phyloP scores from a whole-genome alignment of 1,140 invertebrate species.

The Monomorium pharaonis region DNA sequence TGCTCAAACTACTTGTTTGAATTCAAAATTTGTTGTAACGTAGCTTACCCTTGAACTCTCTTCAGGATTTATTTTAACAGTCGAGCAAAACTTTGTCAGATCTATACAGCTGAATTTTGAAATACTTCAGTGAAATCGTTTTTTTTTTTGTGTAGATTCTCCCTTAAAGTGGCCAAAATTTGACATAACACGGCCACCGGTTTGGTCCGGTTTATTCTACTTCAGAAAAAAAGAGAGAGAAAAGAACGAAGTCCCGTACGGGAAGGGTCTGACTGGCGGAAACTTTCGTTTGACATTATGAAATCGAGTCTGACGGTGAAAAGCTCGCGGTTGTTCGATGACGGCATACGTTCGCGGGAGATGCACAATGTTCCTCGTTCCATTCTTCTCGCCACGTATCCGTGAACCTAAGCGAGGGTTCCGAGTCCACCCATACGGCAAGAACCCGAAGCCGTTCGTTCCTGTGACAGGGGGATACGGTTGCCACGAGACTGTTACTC shows the following conservation, averaged over 20 bases:
- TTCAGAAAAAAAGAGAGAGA: background rate
- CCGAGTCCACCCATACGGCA: background rate
- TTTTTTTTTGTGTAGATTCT: no score
- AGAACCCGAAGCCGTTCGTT: slow-evolving; percentile 49
- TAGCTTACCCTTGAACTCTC: no score
- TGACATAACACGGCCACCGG: background rate
- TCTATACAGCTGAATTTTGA: no score
- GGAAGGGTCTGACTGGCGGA: slow-evolving; percentile 19
- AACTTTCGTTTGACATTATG: slow-evolving; percentile 60
- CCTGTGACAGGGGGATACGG: slow-evolving; percentile 51
- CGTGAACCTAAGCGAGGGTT: slow-evolving; percentile 66
- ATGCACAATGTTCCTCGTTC: slow-evolving; percentile 48
- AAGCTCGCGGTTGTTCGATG: slow-evolving; percentile 22
- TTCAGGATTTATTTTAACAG: no score
- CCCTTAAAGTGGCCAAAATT: background rate
- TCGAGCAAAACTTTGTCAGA: no score
- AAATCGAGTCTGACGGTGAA: slow-evolving; percentile 30
- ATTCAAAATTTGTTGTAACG: no score
- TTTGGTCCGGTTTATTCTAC: background rate
- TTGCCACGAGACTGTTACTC: slow-evolving; percentile 60
- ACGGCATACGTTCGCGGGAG: slow-evolving; percentile 33
- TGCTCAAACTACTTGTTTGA: no score
- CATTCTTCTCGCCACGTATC: slow-evolving; percentile 66
- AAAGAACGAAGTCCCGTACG: background rate
- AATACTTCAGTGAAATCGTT: no score